These are phyloP conservation scores for Acleris holmiana DNA, from an alignment of 2,888 invertebrate genomes.

Conservation along the genomic window DNA sequence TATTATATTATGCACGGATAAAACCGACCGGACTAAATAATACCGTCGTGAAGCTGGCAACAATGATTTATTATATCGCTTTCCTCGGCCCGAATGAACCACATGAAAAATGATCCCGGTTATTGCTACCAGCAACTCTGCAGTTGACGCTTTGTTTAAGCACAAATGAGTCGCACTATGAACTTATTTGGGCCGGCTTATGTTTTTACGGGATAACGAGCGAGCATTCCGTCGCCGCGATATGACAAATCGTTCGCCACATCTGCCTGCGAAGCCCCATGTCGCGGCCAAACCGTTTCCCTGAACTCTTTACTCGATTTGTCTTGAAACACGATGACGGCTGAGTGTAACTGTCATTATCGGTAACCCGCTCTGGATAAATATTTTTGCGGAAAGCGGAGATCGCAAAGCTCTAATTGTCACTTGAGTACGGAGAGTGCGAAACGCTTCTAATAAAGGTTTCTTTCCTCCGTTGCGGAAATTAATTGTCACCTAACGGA, in stretches of 20 bases:
- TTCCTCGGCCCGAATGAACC: constrained; percentile 82
- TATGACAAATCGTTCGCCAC: constrained; percentile 66
- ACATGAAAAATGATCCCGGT: constrained; percentile 82
- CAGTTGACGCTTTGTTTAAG: constrained; percentile 83
- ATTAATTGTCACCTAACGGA: constrained; percentile 84
- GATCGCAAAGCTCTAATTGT: constrained; percentile 63
- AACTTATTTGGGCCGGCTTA: constrained; percentile 70
- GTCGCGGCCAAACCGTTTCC: constrained; percentile 25
- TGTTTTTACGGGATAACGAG: constrained; percentile 67
- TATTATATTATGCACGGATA: constrained; percentile 73
- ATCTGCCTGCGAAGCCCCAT: constrained; percentile 41
- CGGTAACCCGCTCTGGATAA: constrained; percentile 15
- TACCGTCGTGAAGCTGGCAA: constrained; percentile 80
- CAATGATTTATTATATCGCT: constrained; percentile 83
- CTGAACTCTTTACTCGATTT: constrained; percentile 29
- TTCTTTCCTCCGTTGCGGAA: constrained; percentile 79
- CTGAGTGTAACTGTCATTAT: constrained; percentile 11
- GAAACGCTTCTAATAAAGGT: constrained; percentile 80
- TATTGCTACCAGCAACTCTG: constrained; percentile 81
- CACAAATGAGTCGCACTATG: constrained; percentile 82
- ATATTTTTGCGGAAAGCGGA: constrained; percentile 40
- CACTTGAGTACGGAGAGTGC: constrained; percentile 70
- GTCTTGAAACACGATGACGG: constrained; percentile 20
- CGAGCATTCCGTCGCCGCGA: constrained; percentile 40
- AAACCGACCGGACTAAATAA: constrained; percentile 79